Evolutionary conservation across 2,888 invertebrate species (phyloP).

Genomic region (Trissolcus brochymenae): DNA sequence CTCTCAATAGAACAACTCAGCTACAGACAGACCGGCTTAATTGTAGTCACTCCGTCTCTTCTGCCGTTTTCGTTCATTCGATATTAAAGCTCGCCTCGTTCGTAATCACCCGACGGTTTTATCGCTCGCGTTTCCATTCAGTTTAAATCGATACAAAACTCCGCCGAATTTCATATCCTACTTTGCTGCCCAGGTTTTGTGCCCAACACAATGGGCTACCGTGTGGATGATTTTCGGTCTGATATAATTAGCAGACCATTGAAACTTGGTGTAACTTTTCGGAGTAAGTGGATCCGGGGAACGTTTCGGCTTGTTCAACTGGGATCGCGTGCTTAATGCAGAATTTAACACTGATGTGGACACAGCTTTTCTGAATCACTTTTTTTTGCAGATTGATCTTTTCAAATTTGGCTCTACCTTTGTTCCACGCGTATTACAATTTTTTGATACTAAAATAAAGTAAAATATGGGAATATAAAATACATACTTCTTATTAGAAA

Average conservation of each 20-base stretch:
- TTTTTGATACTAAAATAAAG: too few species aligned
- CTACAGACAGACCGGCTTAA: constrained; percentile 73
- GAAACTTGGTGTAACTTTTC: constrained; percentile 16
- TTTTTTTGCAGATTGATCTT: too few species aligned
- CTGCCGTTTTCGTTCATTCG: constrained; percentile 47
- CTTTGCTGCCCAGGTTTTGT: constrained; percentile 22
- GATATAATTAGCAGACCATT: constrained; percentile 23
- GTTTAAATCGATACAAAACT: constrained; percentile 38
- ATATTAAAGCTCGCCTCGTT: constrained; percentile 47
- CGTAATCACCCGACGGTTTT: constrained; percentile 43
- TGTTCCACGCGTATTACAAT: too few species aligned
- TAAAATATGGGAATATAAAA: too few species aligned
- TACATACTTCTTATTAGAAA: too few species aligned
- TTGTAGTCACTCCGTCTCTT: constrained; percentile 71
- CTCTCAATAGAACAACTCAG: constrained; percentile 75
- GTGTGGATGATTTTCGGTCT: constrained; percentile 21
- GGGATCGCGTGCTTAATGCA: not conserved
- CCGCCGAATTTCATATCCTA: constrained; percentile 26
- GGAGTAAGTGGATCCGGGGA: not conserved
- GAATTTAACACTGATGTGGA: not conserved
- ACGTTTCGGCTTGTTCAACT: constrained; percentile 1
- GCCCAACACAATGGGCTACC: constrained; percentile 9
- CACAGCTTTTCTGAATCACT: too few species aligned
- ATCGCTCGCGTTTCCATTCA: constrained; percentile 40
- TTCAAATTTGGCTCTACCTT: too few species aligned